Evolutionary conservation across 2,888 invertebrate species (phyloP), one percentile per base, ranked within the genome.

Genomic region (Drosophila yooni): DNA sequence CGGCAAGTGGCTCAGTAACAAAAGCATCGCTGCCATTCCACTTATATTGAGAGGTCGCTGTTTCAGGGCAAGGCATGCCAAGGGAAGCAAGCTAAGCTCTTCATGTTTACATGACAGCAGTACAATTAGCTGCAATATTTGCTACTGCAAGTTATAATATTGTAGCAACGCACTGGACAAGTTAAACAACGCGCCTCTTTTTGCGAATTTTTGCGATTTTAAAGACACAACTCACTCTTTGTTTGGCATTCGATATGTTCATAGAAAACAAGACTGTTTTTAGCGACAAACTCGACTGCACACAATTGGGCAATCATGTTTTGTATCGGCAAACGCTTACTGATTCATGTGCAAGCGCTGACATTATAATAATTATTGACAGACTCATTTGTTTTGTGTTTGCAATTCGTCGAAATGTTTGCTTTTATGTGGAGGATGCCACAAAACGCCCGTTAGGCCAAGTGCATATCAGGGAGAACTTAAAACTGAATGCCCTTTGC

Each of bases 151-250:
- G 15, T 64, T 70, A 15, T 36, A 36, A 36, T 74, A 34, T 67
- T 59, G 67, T 33, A 66, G 57, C 48, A 74, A 51, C 71, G 51
- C 70, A 67, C 63, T 58, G 53, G 48, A 62, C 40, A 64, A 58
- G 48, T 60, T 77, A 62, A 62, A 60, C 34, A 62, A 58, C 70
- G 48, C 61, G 51, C 79, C 53, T 74, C 71, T 74, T 64, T 74
- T 46, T 64, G 74, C 79, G 61, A 78, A 74, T 70, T 70, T 74
- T 65, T 18, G 43, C 34, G 56, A 11, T 59, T 53, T 61, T 33
- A 54, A 58, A 66, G 56, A 76, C 62, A 40, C 46, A 70, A 61
- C 46, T 6, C 34, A 11, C 11, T 25, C 3, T 5, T 11, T 29
- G 21, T 18, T 2, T 61, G 31, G 18, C 51, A 52, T 46, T 46